Base-by-base conservation (phyloP, 2,797 vertebrate genomes). In the Syngnathus rostellatus region DNA sequence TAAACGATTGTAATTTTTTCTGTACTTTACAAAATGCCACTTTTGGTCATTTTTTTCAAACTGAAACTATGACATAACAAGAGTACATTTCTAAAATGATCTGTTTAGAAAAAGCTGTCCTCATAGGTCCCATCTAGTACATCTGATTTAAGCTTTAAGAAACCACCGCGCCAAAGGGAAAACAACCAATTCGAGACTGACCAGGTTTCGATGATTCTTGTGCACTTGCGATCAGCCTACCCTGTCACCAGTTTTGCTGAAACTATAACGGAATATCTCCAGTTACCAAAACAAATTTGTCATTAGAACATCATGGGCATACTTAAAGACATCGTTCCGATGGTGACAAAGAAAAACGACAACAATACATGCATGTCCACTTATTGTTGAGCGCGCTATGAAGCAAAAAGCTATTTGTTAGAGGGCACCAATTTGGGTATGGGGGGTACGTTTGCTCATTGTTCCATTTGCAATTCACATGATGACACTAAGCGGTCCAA, bases 401-500 rank as follows among this genome's bases (percentile, higher is more conserved):
- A 67, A 66, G 74, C 66, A 63, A 79, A 80, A 67, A 78, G 72
- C 68, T 69, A 64, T 65, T 73, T 77, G 73, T 80, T 76, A 72
- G 77, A 78, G 83, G 74, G 48, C 72, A 62, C 14, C 4, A 12
- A 4, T 55, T 55, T n/a, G 53, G 10, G 21, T 11, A 5, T 10
- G 72, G 72, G 60, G 40, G 21, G 60, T 11, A 51, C 71, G 74
- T 83, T 82, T 60, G 46, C 59, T 77, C 69, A 71, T 39, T 66
- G 63, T 75, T 62, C 60, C 41, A 67, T 75, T 79, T 79, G 75
- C 77, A 77, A 80, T 79, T 78, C 77, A 76, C 68, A 68, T 46
- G 79, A 58, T 73, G 82, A 80, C 81, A 83, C 75, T 73, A 72
- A 78, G 63, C 80, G 70, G 83, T 77, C 68, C 73, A 74, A 76